These are phyloP conservation scores for Clinocottus analis DNA, from an alignment of 2,113 vertebrate species.

Conservation along the genomic window DNA sequence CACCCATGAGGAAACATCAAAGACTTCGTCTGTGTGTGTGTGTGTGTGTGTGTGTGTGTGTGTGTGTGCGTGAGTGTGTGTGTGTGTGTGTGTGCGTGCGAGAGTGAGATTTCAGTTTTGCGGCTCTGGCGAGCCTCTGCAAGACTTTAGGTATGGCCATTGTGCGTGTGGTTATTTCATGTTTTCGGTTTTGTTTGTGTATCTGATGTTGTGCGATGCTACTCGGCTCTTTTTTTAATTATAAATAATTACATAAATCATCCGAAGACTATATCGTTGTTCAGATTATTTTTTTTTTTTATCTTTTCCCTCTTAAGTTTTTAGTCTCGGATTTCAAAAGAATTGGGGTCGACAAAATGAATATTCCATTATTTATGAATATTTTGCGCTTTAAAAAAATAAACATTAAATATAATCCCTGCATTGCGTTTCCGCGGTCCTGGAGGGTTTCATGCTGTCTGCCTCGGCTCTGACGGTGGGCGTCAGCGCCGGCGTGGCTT, in stretches of 20 bases:
- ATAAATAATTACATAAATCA: conserved; percentile 1
- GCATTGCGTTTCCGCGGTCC: neutral
- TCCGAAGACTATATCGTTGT: neutral
- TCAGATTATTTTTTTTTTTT: neutral
- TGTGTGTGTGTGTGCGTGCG: conserved; percentile 18
- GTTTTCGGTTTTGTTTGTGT: conserved; percentile 17
- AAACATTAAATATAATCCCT: neutral
- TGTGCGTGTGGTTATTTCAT: conserved; percentile 19
- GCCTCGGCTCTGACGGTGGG: conserved; percentile 6
- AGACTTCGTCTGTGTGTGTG: conserved; percentile 78
- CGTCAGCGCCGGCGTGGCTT: conserved; percentile 16
- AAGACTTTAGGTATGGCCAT: conserved; percentile 45
- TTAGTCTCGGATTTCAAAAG: conserved; percentile 5
- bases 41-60: conserved; percentile 20
- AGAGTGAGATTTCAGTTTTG: conserved; percentile 51
- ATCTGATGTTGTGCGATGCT: neutral
- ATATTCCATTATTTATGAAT: conserved; percentile 18
- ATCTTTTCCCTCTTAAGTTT: conserved; percentile 5
- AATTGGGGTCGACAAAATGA: neutral
- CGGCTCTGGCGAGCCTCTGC: conserved; percentile 74
- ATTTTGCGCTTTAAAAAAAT: conserved; percentile 14
- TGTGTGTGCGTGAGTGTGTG: conserved; percentile 34
- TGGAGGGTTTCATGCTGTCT: conserved; percentile 15
- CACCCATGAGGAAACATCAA: conserved; percentile 86
- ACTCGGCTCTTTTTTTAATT: conserved; percentile 21